Evolutionary conservation across 2,113 vertebrate genomes (phyloP), one percentile per base, ranked within the genome.

Genomic region (Delphinapterus leucas): DNA sequence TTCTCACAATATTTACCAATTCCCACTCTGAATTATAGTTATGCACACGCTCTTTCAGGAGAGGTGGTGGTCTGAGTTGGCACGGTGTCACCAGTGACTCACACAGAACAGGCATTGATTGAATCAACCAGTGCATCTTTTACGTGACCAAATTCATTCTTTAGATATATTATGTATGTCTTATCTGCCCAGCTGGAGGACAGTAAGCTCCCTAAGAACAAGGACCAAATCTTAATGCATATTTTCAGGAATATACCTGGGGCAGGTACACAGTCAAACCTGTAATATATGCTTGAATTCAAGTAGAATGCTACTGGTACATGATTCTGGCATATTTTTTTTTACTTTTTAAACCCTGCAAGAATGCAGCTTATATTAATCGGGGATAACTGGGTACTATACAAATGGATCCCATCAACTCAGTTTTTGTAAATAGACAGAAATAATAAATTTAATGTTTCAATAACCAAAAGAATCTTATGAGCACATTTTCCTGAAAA

Each of bases 401-500:
- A 90, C 38, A 90, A 86, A 88, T 73, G 20, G 53, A 76, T 77
- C 25, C 4, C 87, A 84, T 33, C 21, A 85, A 96, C 18, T 85
- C 31, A 58, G 80, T 53, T 94, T 65, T 77, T 85, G 23, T 84
- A 85, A 79, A 71, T 8, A 67, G 33, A 73, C 1, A 95, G 38
- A 90, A 88, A 87, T 12, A 79, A 25, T 65, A 81, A 33, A 82
- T n/a, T 41, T 86, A 86, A 93, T 79, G 49, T 68, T 73, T 71
- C 88, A 55, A 94, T 44, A 97, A 97, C 38, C 68, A 93, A 67
- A 87, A 90, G 11, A 95, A 81, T 94, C 76, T 96, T 90, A 94
- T 67, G 47, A 90, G 65, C 41, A 96, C 14, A 93, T 96, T 89
- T 96, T 93, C 70, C 79, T 92, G 17, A 85, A 95, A 89, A 95